phyloP scores from a whole-genome alignment of 2,797 vertebrate genomes.

The Tokudaia muenninki region DNA sequence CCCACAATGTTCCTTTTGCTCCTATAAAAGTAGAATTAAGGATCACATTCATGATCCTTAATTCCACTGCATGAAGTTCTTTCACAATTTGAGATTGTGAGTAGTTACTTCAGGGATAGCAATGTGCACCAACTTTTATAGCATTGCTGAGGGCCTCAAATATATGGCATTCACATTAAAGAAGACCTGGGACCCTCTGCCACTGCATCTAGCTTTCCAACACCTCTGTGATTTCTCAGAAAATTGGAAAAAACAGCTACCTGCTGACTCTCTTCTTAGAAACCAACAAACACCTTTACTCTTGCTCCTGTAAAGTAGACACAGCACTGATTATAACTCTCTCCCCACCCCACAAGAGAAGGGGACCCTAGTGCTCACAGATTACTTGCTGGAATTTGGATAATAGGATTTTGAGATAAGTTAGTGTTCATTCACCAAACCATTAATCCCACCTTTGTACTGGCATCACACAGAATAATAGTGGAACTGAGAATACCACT shows the following conservation, averaged over 20 bases:
- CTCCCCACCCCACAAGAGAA: neutral
- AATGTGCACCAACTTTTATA: neutral
- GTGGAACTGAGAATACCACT: neutral
- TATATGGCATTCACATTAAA: neutral
- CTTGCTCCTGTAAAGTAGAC: neutral
- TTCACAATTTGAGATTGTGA: neutral
- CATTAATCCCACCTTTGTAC: neutral
- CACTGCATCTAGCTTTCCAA: slow-evolving; percentile 8
- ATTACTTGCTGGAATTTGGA: slow-evolving; percentile 9
- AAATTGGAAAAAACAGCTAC: slow-evolving; percentile 4
- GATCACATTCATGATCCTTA: neutral
- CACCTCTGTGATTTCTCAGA: slow-evolving; percentile 6
- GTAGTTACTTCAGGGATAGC: neutral
- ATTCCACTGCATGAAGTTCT: neutral
- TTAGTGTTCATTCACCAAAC: slow-evolving; percentile 39
- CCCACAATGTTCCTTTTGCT: neutral
- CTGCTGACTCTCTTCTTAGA: neutral
- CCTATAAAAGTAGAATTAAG: slow-evolving; percentile 38
- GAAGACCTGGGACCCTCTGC: neutral
- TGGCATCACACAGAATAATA: neutral
- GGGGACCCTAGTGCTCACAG: neutral
- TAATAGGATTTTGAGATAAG: neutral
- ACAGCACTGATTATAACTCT: neutral
- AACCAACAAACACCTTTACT: neutral
- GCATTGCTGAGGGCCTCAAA: neutral